Conservation (phyloP, 2,888 invertebrate genomes). For the Heliconius ethilla region DNA sequence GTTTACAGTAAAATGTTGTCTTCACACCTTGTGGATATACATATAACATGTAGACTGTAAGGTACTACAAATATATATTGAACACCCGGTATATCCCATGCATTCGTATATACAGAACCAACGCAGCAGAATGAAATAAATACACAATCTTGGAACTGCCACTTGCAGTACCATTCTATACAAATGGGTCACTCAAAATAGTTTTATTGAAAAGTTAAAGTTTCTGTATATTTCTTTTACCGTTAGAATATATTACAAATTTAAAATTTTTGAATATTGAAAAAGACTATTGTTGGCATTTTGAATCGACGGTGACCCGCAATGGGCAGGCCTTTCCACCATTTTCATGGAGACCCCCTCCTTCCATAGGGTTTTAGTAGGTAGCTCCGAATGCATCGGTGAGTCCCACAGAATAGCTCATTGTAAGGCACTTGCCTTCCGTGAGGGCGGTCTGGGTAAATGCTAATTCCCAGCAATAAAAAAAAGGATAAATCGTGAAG, state of each 20-base stretch:
- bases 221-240: not conserved
- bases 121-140: not conserved
- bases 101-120: not conserved
- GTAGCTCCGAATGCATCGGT: no score
- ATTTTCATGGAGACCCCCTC: no score
- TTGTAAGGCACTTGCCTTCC: no score
- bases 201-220: not conserved
- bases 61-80: not conserved
- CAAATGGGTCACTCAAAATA: not conserved
- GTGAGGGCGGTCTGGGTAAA: no score
- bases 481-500: no score
- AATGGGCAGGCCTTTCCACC: no score
- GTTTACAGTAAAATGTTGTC: not conserved
- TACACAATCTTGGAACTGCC: slow-evolving; percentile 18
- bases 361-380: no score
- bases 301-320: no score
- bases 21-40: not conserved
- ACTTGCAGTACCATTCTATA: not conserved
- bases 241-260: not conserved
- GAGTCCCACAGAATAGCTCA: no score
- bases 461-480: no score
- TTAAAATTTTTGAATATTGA: no score
- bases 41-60: not conserved
- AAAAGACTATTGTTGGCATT: not conserved
- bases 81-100: not conserved